A percentile compares a stretch with the other conserved stretches of the same genome.
phyloP scores from a whole-genome alignment of 2,888 invertebrate genomes.

The Oscheius myriophilus region DNA sequence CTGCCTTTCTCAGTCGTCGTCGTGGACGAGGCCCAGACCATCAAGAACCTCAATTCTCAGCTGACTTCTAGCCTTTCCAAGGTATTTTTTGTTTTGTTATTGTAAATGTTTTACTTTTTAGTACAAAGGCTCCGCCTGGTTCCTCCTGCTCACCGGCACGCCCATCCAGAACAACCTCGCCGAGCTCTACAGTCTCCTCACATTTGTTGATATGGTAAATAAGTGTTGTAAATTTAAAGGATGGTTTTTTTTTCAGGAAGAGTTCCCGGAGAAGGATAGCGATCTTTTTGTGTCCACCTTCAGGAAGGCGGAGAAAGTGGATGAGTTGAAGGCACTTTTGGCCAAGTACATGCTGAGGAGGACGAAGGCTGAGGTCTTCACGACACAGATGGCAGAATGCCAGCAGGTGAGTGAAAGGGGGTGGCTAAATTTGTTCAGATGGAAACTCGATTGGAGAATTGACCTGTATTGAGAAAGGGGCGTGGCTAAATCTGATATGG shows the following conservation, averaged over 20 bases:
- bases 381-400: conserved; percentile 55
- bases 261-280: conserved; percentile 64
- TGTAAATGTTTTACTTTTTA: background rate
- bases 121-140: background rate
- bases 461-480: too few species aligned
- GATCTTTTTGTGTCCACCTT: conserved; percentile 53
- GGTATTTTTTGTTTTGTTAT: background rate
- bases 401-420: conserved; percentile 1
- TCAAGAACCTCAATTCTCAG: conserved; percentile 32
- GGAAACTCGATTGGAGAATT: too few species aligned
- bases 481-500: too few species aligned
- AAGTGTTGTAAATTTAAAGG: conserved; percentile 63
- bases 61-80: background rate
- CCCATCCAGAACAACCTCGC: conserved; percentile 73
- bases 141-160: conserved; percentile 72
- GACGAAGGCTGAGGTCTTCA: conserved; percentile 71
- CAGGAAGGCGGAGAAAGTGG: conserved; percentile 5
- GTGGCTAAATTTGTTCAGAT: too few species aligned
- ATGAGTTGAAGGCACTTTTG: conserved; percentile 69
- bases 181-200: conserved; percentile 72
- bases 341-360: conserved; percentile 71
- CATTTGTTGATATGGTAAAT: conserved; percentile 69
- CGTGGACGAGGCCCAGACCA: conserved; percentile 35
- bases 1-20: conserved; percentile 25
- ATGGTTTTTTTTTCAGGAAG: conserved; percentile 32